Evolutionary conservation across 2,113 vertebrate genomes (phyloP), one percentile per base, ranked within the genome.

Genomic region (Hepsetus odoe): DNA sequence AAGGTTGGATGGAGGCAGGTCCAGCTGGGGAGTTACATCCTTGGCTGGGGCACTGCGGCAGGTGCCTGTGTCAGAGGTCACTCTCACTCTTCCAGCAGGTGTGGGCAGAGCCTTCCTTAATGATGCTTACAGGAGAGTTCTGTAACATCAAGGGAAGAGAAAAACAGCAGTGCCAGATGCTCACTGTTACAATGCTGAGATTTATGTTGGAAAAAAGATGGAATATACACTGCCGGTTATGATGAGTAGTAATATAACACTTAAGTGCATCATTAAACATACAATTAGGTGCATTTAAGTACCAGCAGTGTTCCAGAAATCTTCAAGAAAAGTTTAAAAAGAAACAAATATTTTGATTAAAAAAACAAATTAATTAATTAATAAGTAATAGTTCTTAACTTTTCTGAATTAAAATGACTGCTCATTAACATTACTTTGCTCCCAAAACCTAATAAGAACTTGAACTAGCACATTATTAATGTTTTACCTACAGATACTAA

Each of bases 11-110:
- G 55, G 49, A 70, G 28, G 66, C 44, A 46, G 68, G 61, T 20
- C 73, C 69, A 44, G 73, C 33, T 33, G 72, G 46, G 61, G 79
- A 80, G 35, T 38, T 69, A 38, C 51, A 51, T 72, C 9, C 16
- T 28, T 61, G 66, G 40, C 24, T 26, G 44, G 49, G 33, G 26
- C 22, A 10, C 72, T 30, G 72, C 55, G n/a, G 81, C 81, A 85
- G 83, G 79, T 85, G 83, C 76, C 67, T 69, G 72, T 85, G 84
- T 85, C 81, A 79, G 72, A 85, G 79, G 82, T 85, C 83, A 76
- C 67, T 77, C 81, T 86, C 72, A 78, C 81, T 83, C 76, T 28
- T 86, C 67, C 77, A 82, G 79, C 76, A 82, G 79, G 83, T 77
- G 79, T 80, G 81, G 74, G 72, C 62, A 68, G n/a, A 11, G 75